phyloP scores from a whole-genome alignment of 92 coral and sea anemone genomes.

The Desmophyllum pertusum region DNA sequence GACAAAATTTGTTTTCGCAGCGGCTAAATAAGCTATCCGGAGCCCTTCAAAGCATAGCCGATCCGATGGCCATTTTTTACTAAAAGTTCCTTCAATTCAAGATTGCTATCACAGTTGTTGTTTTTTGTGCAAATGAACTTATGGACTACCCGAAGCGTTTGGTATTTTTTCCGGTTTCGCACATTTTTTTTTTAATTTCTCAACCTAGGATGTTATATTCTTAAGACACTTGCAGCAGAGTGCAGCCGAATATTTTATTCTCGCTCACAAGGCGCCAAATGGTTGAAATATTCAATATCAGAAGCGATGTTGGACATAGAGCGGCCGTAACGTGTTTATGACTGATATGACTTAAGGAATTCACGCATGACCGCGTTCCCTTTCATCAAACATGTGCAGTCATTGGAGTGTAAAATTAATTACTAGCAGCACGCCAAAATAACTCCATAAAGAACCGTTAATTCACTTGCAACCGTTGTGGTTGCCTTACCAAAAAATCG shows the following conservation, averaged over 20 bases:
- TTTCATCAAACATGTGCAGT: conserved; percentile 44
- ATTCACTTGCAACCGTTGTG: not conserved
- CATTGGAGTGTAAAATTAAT: conserved; percentile 43
- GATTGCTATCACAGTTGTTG: not conserved
- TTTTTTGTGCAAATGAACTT: not conserved
- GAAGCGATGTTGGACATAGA: not conserved
- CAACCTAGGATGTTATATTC: not conserved
- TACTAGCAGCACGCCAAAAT: conserved; percentile 33
- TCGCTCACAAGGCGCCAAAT: conserved; percentile 23
- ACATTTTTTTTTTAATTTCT: not conserved
- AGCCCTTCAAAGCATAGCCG: not conserved
- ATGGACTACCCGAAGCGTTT: conserved; percentile 8
- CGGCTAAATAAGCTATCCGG: not conserved
- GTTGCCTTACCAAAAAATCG: not conserved
- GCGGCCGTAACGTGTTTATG: conserved; percentile 15
- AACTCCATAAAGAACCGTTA: conserved; percentile 7
- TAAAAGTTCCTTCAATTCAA: not conserved
- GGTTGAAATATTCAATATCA: conserved; percentile 25
- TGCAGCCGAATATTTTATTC: not conserved
- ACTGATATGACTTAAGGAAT: conserved; percentile 29
- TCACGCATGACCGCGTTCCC: conserved; percentile 37
- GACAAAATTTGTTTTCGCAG: not conserved
- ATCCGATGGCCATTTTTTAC: not conserved
- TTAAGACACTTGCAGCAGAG: not conserved
- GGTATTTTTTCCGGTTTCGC: conserved; percentile 45